phyloP scores from a whole-genome alignment of 2,888 invertebrate genomes.

The Hypomecis atomaria region DNA sequence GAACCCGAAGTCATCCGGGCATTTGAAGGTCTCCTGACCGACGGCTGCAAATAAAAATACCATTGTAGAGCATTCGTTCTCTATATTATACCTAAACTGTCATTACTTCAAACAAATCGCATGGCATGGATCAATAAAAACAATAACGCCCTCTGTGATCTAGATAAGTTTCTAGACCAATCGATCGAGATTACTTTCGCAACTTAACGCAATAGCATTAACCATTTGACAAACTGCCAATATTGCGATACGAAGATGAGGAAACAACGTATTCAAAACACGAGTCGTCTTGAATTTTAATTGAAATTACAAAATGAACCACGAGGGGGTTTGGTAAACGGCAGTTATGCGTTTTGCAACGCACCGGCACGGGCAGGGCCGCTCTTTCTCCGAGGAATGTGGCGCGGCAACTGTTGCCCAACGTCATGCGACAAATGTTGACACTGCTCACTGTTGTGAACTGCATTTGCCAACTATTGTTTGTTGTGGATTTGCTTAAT shows the following conservation, averaged over 20 bases:
- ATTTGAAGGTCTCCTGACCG: slow-evolving; percentile 94
- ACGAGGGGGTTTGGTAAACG: slow-evolving; percentile 65
- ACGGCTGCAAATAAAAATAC: slow-evolving; percentile 81
- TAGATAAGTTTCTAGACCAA: slow-evolving; percentile 21
- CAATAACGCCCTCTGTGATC: slow-evolving; percentile 24
- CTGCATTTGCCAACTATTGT: slow-evolving; percentile 49
- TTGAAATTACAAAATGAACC: slow-evolving; percentile 70
- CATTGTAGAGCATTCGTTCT: not conserved
- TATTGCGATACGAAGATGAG: slow-evolving; percentile 55
- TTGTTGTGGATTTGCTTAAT: slow-evolving; percentile 33
- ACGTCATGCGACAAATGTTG: slow-evolving; percentile 44
- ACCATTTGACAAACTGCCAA: slow-evolving; percentile 56
- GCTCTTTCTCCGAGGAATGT: slow-evolving; percentile 75
- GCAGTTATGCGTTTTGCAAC: slow-evolving; percentile 67
- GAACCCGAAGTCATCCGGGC: slow-evolving; percentile 97
- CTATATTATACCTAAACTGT: not conserved
- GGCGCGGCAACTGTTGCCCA: slow-evolving; percentile 53
- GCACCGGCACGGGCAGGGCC: slow-evolving; percentile 65
- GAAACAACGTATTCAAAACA: slow-evolving; percentile 58
- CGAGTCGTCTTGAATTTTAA: slow-evolving; percentile 71
- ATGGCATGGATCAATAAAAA: slow-evolving; percentile 37
- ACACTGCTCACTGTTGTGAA: slow-evolving; percentile 38
- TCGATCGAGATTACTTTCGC: slow-evolving; percentile 30
- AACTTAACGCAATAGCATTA: slow-evolving; percentile 25
- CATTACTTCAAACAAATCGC: slow-evolving; percentile 5